phyloP scores from a whole-genome alignment of 1,140 invertebrate genomes.

The Physella acuta region DNA sequence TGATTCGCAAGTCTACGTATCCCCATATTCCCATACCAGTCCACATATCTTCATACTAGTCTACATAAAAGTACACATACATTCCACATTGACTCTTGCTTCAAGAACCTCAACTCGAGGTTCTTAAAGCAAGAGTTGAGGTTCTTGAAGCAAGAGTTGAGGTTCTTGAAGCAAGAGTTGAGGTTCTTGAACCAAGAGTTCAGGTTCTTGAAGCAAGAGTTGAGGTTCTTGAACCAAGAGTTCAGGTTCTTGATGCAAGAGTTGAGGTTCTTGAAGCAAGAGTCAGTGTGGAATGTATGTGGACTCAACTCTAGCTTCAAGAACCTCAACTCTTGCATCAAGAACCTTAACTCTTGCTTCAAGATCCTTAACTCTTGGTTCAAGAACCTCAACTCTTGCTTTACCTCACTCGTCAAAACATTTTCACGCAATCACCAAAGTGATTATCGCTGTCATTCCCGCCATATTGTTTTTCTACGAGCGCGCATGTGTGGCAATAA shows the following conservation, averaged over 20 bases:
- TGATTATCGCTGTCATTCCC: constrained; percentile 21
- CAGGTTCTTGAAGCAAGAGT: neutral
- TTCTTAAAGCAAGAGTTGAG: neutral
- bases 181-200: no score
- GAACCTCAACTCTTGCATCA: no score
- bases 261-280: no score
- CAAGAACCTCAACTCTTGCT: neutral
- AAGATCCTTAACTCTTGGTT: neutral
- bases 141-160: neutral
- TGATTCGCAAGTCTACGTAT: no score
- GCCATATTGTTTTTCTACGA: constrained; percentile 19
- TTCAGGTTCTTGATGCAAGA: neutral
- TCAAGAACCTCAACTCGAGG: neutral
- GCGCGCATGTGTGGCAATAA: neutral
- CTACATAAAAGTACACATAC: no score
- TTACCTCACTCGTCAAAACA: constrained; percentile 10
- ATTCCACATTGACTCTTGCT: no score
- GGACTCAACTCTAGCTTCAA: no score
- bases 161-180: no score
- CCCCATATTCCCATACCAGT: no score
- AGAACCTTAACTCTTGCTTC: no score
- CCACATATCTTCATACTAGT: no score
- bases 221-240: neutral
- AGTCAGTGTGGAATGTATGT: no score
- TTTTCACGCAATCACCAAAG: constrained; percentile 13